These are phyloP conservation scores for Pollenia amentaria DNA, from an alignment of 2,888 invertebrate genomes.

Conservation along the genomic window DNA sequence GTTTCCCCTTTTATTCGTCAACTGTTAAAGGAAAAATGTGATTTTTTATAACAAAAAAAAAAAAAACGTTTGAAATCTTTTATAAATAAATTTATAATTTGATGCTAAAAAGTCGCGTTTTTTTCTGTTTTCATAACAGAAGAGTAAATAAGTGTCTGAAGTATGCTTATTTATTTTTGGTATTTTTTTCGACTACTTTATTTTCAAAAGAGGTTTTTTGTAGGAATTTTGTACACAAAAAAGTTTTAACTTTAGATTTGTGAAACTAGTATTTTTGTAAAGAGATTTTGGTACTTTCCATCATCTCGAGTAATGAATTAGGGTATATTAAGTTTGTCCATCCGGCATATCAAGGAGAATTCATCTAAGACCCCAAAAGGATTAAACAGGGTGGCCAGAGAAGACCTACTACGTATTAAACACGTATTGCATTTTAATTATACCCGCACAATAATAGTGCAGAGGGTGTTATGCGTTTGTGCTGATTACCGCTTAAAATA, in stretches of 20 bases:
- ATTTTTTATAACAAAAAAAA: constrained; percentile 18
- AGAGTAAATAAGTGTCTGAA: constrained; percentile 61
- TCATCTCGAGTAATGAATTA: too few relatives aligned
- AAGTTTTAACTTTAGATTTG: background rate
- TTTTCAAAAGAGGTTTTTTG: background rate
- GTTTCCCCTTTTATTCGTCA: constrained; percentile 45
- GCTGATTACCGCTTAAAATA: too few relatives aligned
- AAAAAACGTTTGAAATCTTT: constrained; percentile 1
- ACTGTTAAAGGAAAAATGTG: constrained; percentile 16
- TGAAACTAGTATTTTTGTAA: background rate
- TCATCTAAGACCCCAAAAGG: too few relatives aligned
- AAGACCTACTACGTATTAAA: too few relatives aligned
- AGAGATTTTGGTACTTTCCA: too few relatives aligned
- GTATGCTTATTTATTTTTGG: constrained; percentile 59
- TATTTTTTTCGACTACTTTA: background rate
- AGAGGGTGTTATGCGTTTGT: too few relatives aligned
- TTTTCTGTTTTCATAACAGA: background rate
- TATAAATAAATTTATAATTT: constrained; percentile 43
- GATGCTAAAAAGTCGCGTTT: constrained; percentile 60
- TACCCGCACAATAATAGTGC: too few relatives aligned
- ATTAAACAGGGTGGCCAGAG: too few relatives aligned
- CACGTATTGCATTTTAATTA: too few relatives aligned
- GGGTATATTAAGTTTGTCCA: too few relatives aligned
- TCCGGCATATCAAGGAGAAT: too few relatives aligned
- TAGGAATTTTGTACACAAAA: background rate